These are phyloP conservation scores for Leistus spinibarbis DNA, from an alignment of 2,888 invertebrate species.

Conservation along the genomic window DNA sequence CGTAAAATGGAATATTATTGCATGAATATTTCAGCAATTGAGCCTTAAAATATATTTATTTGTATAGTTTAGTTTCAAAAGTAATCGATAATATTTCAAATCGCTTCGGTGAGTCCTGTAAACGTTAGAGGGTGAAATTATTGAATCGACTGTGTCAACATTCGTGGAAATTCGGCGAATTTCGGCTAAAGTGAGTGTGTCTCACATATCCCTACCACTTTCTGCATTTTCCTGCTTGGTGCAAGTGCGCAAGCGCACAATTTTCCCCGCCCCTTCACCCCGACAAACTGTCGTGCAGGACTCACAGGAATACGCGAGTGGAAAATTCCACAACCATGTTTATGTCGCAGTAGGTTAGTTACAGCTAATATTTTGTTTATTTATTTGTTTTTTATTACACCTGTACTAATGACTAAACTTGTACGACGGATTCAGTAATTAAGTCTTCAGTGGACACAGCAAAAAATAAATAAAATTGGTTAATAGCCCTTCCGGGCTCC, in stretches of 20 bases:
- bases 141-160: conserved; percentile 2
- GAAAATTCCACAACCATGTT: conserved; percentile 9
- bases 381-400: not conserved
- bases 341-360: conserved; percentile 10
- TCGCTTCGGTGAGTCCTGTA: not conserved
- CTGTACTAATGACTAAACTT: too few species aligned
- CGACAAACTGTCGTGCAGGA: not conserved
- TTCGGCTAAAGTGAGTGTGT: not conserved
- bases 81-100: not conserved
- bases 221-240: not conserved
- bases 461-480: too few species aligned
- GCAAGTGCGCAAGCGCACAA: not conserved
- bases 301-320: not conserved
- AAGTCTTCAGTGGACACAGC: too few species aligned
- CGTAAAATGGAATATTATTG: too few species aligned
- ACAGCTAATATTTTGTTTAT: not conserved
- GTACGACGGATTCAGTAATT: too few species aligned
- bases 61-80: too few species aligned
- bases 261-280: too few species aligned
- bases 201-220: not conserved
- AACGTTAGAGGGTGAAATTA: not conserved
- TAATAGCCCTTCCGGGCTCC: too few species aligned
- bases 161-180: conserved; percentile 3
- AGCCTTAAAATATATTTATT: too few species aligned
- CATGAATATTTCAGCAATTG: too few species aligned